These are phyloP conservation scores for Fregata magnificens DNA, from an alignment of 2,113 vertebrate species.

Conservation along the genomic window DNA sequence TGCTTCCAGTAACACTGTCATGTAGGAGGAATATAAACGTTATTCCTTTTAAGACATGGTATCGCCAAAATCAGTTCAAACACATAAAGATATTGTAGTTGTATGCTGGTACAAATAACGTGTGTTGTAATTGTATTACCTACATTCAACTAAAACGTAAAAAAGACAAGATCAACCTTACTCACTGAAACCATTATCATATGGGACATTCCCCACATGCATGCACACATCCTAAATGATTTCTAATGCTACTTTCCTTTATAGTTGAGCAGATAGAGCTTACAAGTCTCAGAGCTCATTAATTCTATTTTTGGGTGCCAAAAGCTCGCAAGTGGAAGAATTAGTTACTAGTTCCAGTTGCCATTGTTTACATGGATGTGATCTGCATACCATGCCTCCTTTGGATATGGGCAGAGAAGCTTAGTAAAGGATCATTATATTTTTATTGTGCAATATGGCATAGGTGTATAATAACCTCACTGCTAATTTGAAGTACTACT, in stretches of 20 bases:
- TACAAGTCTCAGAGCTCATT: background rate
- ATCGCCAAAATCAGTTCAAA: background rate
- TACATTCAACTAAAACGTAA: background rate
- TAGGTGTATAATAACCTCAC: background rate
- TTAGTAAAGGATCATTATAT: background rate
- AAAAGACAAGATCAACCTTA: background rate
- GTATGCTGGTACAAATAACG: background rate
- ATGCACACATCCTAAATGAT: background rate
- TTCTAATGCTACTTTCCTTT: background rate
- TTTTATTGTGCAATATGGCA: background rate
- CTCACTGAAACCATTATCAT: background rate
- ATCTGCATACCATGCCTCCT: background rate
- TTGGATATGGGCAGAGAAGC: background rate
- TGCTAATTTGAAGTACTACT: background rate
- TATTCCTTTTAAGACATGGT: background rate
- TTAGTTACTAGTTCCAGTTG: background rate
- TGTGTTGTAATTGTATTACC: rapidly evolving
- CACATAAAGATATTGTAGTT: background rate
- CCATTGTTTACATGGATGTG: background rate
- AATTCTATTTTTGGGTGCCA: background rate
- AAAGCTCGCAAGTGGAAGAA: background rate
- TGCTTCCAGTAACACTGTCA: background rate
- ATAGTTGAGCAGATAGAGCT: background rate
- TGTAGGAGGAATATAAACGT: background rate
- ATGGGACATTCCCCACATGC: background rate